Percentiles rank a stretch among this genome's conserved stretches.
Conservation (phyloP, 2,797 vertebrate species). For the Acanthurus lineatus region DNA sequence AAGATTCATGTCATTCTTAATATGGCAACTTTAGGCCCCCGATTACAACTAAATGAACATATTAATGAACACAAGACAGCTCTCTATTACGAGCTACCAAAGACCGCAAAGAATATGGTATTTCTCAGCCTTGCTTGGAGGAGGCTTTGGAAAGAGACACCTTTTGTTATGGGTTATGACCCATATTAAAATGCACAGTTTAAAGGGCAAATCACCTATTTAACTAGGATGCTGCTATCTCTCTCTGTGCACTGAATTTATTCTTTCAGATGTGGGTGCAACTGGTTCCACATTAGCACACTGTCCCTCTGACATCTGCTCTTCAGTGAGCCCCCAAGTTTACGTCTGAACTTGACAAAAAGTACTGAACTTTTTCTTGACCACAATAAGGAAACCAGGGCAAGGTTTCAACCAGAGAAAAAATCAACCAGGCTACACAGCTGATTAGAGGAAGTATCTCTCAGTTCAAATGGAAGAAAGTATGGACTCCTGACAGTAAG, state of each 20-base stretch:
- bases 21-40: not conserved
- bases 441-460: not conserved
- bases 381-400: conserved; percentile 2
- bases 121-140: not conserved
- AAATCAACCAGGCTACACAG: not conserved
- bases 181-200: not conserved
- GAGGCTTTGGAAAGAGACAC: not conserved
- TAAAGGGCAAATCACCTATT: not conserved
- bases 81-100: not conserved
- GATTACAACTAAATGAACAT: not conserved
- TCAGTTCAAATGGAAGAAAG: not conserved
- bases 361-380: not conserved
- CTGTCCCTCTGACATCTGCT: not conserved
- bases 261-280: not conserved
- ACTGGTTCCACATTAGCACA: conserved; percentile 1
- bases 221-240: not conserved
- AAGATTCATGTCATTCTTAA: not conserved
- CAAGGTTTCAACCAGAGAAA: not conserved
- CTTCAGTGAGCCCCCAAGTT: not conserved
- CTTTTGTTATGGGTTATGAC: not conserved
- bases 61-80: not conserved
- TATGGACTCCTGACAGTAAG: conserved; percentile 22
- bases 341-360: not conserved
- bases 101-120: not conserved
- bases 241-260: not conserved